Evolutionary conservation across 92 coral and sea anemone genomes (phyloP).

Genomic region (Paramuricea clavata): DNA sequence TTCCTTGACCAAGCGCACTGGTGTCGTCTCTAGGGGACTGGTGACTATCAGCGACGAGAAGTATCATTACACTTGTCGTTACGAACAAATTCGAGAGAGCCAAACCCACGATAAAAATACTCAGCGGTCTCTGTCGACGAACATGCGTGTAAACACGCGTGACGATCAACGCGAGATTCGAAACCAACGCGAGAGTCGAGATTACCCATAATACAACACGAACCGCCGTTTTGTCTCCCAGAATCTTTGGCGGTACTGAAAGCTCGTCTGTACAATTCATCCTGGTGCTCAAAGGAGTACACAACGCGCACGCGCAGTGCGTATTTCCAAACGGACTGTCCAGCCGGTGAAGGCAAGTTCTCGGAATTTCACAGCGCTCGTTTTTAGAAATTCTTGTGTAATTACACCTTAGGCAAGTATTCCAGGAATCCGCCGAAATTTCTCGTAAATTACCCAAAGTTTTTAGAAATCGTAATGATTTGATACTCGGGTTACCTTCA

Average conservation of each 20-base stretch:
- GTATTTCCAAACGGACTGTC: background rate
- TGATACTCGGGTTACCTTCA: constrained; percentile 62
- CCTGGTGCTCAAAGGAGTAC: background rate
- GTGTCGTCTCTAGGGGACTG: constrained; percentile 19
- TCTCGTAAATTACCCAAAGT: background rate
- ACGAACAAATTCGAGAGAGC: constrained; percentile 48
- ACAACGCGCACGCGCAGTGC: constrained; percentile 17
- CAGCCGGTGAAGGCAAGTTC: background rate
- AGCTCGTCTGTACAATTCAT: constrained; percentile 30
- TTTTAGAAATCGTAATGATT: constrained; percentile 39
- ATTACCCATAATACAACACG: constrained; percentile 50
- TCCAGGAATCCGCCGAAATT: constrained; percentile 25
- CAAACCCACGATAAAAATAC: constrained; percentile 34
- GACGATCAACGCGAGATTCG: constrained; percentile 39
- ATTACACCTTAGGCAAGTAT: constrained; percentile 10
- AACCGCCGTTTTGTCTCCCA: constrained; percentile 31
- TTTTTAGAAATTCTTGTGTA: constrained; percentile 17
- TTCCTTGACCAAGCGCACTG: constrained; percentile 25
- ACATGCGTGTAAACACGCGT: constrained; percentile 31
- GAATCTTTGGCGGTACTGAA: background rate
- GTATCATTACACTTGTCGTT: constrained; percentile 26
- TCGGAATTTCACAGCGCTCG: background rate
- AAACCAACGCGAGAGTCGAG: constrained; percentile 35
- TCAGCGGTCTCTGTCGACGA: constrained; percentile 36
- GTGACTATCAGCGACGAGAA: constrained; percentile 26